phyloP scores from a whole-genome alignment of 2,888 invertebrate species.

The Agrotis clavis region DNA sequence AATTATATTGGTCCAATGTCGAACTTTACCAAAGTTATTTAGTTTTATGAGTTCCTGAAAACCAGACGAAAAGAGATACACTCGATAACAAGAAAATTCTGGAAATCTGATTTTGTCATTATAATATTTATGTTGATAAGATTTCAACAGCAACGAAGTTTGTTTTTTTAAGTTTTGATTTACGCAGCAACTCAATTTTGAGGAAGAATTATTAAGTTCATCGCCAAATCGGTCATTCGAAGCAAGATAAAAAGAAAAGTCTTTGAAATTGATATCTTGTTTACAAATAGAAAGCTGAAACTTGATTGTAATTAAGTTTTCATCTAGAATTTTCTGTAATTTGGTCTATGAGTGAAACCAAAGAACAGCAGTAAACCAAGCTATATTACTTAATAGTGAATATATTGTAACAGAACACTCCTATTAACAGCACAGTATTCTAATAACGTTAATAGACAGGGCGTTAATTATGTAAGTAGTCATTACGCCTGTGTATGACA shows the following conservation, averaged over 20 bases:
- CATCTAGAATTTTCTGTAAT: neutral
- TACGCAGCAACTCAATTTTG: neutral
- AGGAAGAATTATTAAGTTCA: neutral
- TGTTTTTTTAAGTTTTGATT: neutral
- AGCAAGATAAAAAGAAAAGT: neutral
- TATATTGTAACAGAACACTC: conserved; percentile 13
- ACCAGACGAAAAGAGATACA: neutral
- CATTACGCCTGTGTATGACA: conserved; percentile 41
- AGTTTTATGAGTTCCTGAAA: conserved; percentile 15
- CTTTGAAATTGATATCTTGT: neutral
- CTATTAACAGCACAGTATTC: conserved; percentile 37
- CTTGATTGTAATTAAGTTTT: neutral
- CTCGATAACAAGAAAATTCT: conserved; percentile 16
- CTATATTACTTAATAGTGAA: neutral
- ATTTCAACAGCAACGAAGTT: conserved; percentile 18
- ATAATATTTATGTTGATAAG: conserved; percentile 31
- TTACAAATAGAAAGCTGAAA: neutral
- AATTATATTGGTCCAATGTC: conserved; percentile 33
- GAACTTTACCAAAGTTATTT: conserved; percentile 18
- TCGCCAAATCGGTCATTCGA: neutral
- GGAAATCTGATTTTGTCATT: conserved; percentile 32
- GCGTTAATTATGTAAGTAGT: conserved; percentile 48
- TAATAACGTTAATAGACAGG: conserved; percentile 49
- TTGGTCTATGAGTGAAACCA: neutral
- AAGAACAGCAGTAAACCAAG: neutral